Evolutionary conservation across 2,113 vertebrate species (phyloP).

Genomic region (Phocoena phocoena): DNA sequence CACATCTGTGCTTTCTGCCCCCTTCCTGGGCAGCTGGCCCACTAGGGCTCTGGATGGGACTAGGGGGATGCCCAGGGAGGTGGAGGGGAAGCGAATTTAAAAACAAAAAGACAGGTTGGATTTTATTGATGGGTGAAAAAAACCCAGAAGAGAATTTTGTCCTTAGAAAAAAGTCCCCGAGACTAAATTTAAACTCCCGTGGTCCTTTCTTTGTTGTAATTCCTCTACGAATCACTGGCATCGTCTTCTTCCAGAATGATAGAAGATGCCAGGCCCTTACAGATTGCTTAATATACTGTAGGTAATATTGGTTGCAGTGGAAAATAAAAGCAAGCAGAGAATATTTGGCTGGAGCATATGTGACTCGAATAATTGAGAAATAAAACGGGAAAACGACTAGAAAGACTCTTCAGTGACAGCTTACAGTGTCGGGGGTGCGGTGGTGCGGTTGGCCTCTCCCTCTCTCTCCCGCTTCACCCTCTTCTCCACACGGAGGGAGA

Average conservation of each 20-base stretch:
- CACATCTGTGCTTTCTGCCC: not conserved
- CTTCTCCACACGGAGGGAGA: not conserved
- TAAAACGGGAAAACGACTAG: constrained; percentile 76
- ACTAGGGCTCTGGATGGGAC: not conserved
- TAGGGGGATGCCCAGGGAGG: not conserved
- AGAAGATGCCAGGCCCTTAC: constrained; percentile 78
- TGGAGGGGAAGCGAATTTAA: not conserved
- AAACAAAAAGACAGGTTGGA: not conserved
- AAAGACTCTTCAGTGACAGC: constrained; percentile 71
- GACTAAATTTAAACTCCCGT: constrained; percentile 40
- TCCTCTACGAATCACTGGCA: constrained; percentile 63
- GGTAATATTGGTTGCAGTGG: constrained; percentile 78
- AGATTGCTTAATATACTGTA: constrained; percentile 81
- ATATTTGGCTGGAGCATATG: constrained; percentile 83
- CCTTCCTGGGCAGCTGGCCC: not conserved
- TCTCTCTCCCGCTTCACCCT: not conserved
- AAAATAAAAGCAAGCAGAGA: constrained; percentile 83
- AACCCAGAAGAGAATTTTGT: constrained; percentile 2
- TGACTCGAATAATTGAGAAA: constrained; percentile 85
- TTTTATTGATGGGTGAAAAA: not conserved
- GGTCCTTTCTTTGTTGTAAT: constrained; percentile 78
- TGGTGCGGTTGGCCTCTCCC: too few species aligned
- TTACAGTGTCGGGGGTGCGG: not conserved
- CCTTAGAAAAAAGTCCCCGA: constrained; percentile 41
- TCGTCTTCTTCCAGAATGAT: constrained; percentile 67